These are phyloP conservation scores for Lepidonotus clava DNA, from an alignment of 2,888 invertebrate genomes.

Conservation along the genomic window DNA sequence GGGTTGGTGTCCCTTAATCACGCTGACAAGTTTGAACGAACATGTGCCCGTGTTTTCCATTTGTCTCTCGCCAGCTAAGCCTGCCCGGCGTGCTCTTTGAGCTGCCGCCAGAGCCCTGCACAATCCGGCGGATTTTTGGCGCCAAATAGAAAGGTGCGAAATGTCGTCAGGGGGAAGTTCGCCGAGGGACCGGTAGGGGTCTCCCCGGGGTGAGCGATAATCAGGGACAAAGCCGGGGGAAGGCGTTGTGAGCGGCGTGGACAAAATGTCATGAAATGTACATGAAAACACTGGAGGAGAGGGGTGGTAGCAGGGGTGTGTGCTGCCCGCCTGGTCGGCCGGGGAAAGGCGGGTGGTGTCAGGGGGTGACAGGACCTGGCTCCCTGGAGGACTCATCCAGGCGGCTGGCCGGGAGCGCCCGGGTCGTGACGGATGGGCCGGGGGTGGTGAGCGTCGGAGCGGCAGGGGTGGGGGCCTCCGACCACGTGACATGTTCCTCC, in stretches of 20 bases:
- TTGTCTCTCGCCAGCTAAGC: constrained; percentile 24
- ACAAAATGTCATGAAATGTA: constrained; percentile 53
- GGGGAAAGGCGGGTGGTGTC: constrained; percentile 48
- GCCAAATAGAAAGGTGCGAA: constrained; percentile 50
- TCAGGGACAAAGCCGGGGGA: constrained; percentile 47
- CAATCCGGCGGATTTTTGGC: constrained; percentile 40
- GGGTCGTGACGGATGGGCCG: constrained; percentile 47
- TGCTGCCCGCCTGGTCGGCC: too few relatives aligned
- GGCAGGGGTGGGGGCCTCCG: background rate
- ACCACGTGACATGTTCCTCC: constrained; percentile 33
- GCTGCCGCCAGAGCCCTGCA: background rate
- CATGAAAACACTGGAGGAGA: constrained; percentile 41
- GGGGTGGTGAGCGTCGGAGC: constrained; percentile 8
- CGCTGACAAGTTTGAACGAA: constrained; percentile 21
- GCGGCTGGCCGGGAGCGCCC: background rate
- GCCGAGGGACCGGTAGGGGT: constrained; percentile 30
- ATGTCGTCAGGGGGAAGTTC: constrained; percentile 52
- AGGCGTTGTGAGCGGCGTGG: background rate
- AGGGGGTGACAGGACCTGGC: constrained; percentile 26
- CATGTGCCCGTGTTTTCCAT: constrained; percentile 39
- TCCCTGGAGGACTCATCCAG: background rate
- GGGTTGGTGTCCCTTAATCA: constrained; percentile 28
- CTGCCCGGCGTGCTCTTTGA: background rate
- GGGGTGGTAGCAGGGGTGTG: background rate
- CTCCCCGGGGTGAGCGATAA: constrained; percentile 44